A percentile compares a stretch with the other conserved stretches of the same genome.
Conservation (phyloP, 2,113 vertebrate genomes). For the Salvelinus alpinus region DNA sequence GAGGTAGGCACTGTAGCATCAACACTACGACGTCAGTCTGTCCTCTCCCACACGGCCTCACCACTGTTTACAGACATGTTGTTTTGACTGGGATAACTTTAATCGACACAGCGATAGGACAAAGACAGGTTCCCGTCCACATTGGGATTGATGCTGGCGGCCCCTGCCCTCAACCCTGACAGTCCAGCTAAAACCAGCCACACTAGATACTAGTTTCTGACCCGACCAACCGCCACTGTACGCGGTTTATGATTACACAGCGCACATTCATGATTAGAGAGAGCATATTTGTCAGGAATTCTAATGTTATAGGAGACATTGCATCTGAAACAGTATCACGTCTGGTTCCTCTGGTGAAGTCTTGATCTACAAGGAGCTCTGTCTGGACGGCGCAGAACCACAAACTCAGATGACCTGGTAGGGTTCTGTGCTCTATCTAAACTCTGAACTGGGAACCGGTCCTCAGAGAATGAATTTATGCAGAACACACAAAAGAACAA, state of each 20-base stretch:
- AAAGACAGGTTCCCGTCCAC: constrained; percentile 24
- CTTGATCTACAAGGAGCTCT: constrained; percentile 46
- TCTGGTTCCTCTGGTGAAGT: constrained; percentile 42
- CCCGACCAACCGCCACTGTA: not conserved
- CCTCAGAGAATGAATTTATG: constrained; percentile 51
- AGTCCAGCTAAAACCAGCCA: not conserved
- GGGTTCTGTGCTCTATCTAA: constrained; percentile 53
- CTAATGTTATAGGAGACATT: constrained; percentile 35
- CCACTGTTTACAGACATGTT: constrained; percentile 41
- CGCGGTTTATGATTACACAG: not conserved
- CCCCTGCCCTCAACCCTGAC: constrained; percentile 39
- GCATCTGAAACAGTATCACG: constrained; percentile 46
- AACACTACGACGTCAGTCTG: not conserved
- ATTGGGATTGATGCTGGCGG: constrained; percentile 35
- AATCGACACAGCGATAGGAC: constrained; percentile 52
- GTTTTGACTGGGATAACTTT: constrained; percentile 59
- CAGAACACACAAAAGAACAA: constrained; percentile 56
- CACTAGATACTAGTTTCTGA: not conserved
- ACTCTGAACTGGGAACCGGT: constrained; percentile 53
- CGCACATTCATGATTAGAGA: not conserved
- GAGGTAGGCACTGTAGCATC: not conserved
- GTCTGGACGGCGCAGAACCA: constrained; percentile 58
- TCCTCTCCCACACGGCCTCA: constrained; percentile 24
- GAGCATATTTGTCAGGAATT: constrained; percentile 1
- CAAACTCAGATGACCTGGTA: constrained; percentile 58